Evolutionary conservation across 2,888 invertebrate genomes (phyloP), one percentile per base, ranked within the genome.

Genomic region (Erebia palarica): DNA sequence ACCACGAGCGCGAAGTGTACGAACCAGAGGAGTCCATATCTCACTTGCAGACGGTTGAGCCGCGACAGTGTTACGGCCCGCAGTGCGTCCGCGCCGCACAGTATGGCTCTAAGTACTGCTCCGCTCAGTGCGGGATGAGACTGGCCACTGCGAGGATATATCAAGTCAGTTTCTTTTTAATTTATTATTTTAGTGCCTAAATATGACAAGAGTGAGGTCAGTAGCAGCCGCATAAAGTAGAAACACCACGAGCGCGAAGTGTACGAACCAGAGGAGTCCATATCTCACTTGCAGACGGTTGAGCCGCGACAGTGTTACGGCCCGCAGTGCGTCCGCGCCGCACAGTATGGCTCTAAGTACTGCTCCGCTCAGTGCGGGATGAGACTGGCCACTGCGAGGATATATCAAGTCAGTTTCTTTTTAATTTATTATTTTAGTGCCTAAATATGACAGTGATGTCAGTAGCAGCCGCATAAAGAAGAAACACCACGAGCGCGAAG

Each of bases 281-380:
- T 91, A 65, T 77, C 86, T 36, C 96, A 93, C 78, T 81, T 95
- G 68, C 94, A 94, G 81, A 94, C 96, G 0, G 88, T 94, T 13
- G 94, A 94, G 53, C 94, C 96, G 0, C 90, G 96, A 1, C 99
- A 99, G 82, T 99, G 99, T 86, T 97, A 96, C 83, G 99, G 99
- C 0, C 99, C 98, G 0, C 95, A 96, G 68, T 99, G 99, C 86
- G 94, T 94, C 0, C 95, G 96, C 71, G 95, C 96, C 55, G 97
- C 99, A 0, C 94, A 96, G 14, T 94, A 87, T 75, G 95, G 95
- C 55, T 98, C 98, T 73, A 99, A 99, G 89, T 99, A 99, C 84
- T 99, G 99, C 84, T 97, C 97, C 9, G 96, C 98, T 76, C 96
- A 96, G 76, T 99, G 99, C 85, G 99, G 99, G 0, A 94, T 98